Conservation (phyloP, 2,797 vertebrate species). For the Synanceia verrucosa region DNA sequence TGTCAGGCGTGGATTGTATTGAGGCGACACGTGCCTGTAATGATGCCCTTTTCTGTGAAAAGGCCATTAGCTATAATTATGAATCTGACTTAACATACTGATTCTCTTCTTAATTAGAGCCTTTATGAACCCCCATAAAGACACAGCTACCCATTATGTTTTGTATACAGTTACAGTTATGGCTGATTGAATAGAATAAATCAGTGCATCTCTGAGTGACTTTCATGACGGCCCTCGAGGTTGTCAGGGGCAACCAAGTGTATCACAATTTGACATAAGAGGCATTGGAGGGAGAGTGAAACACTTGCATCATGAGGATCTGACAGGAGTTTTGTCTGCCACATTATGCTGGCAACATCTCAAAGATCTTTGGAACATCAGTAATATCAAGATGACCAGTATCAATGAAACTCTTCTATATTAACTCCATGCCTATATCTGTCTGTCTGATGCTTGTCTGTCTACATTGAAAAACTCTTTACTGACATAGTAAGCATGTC, state of each 20-base stretch:
- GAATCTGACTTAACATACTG: conserved; percentile 47
- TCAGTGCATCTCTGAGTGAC: conserved; percentile 37
- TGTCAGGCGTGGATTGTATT: conserved; percentile 51
- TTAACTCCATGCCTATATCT: too few relatives aligned
- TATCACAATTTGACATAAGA: conserved; percentile 2
- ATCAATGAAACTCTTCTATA: conserved; percentile 13
- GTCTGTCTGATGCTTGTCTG: conserved; percentile 21
- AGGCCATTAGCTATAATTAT: conserved; percentile 51
- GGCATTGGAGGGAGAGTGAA: conserved; percentile 24
- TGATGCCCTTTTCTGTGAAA: conserved; percentile 30
- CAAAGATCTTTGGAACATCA: neutral
- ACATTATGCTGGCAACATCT: neutral
- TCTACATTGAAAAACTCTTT: too few relatives aligned
- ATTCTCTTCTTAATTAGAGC: conserved; percentile 60
- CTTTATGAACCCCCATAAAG: conserved; percentile 30
- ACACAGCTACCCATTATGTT: conserved; percentile 19
- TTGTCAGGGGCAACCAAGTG: conserved; percentile 30
- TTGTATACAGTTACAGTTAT: conserved; percentile 4
- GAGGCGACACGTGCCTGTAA: conserved; percentile 1
- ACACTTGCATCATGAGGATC: conserved; percentile 40
- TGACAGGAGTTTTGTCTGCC: neutral
- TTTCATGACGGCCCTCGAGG: conserved; percentile 20
- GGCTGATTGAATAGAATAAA: conserved; percentile 41
- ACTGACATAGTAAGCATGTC: conserved; percentile 58
- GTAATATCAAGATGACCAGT: neutral